Evolutionary conservation across 2,797 vertebrate species (phyloP).

Genomic region (Rhinophrynus dorsalis): DNA sequence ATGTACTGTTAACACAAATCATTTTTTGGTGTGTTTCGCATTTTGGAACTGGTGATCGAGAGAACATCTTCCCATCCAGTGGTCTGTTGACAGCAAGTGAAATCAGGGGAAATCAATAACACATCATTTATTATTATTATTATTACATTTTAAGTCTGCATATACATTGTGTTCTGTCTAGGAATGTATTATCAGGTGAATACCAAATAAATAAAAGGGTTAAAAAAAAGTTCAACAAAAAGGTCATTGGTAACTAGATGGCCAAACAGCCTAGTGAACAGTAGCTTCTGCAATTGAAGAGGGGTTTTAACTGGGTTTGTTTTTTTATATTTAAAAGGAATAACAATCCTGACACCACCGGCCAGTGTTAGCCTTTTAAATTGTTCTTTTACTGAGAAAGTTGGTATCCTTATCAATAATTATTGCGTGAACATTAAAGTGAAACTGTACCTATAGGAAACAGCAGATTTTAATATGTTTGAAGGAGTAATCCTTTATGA

Average conservation of each 20-base stretch:
- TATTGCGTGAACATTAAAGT: too few relatives aligned
- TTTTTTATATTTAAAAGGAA: background rate
- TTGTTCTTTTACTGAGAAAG: background rate
- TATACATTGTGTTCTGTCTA: conserved; percentile 59
- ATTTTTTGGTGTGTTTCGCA: conserved; percentile 48
- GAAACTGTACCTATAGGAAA: too few relatives aligned
- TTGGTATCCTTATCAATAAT: background rate
- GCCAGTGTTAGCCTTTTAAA: background rate
- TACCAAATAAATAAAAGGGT: conserved; percentile 55
- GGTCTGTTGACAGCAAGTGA: conserved; percentile 55
- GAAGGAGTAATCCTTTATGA: too few relatives aligned
- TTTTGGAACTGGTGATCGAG: conserved; percentile 55
- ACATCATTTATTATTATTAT: conserved; percentile 43
- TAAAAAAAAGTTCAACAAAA: too few relatives aligned
- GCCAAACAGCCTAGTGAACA: conserved; percentile 26
- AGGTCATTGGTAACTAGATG: too few relatives aligned
- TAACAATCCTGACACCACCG: background rate
- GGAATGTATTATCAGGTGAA: conserved; percentile 50
- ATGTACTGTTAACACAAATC: conserved; percentile 46
- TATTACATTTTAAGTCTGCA: conserved; percentile 43
- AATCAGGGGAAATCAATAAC: conserved; percentile 49
- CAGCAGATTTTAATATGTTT: too few relatives aligned
- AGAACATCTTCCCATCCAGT: conserved; percentile 56
- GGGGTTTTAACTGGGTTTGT: background rate
- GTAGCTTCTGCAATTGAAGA: background rate